phyloP scores from a whole-genome alignment of 2,113 vertebrate genomes.

The Sciurus niger region DNA sequence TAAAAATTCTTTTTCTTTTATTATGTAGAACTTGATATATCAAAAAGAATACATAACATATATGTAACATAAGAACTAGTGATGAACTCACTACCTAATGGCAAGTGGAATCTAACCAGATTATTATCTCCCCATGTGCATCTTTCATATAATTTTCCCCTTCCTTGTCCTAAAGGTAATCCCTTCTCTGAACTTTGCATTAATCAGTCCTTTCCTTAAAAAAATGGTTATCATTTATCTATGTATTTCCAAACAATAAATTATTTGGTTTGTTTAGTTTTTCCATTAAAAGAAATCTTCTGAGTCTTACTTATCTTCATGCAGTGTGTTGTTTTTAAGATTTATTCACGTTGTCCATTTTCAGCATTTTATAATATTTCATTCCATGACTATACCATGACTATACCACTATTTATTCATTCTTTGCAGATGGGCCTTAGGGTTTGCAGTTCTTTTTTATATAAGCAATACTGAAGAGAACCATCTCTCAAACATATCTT shows the following conservation, averaged over 20 bases:
- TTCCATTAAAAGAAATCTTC: conserved; percentile 13
- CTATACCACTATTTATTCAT: not conserved
- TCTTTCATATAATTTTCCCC: not conserved
- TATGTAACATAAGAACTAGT: not conserved
- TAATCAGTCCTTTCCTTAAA: not conserved
- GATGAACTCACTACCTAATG: not conserved
- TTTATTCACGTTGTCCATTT: not conserved
- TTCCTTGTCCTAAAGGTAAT: not conserved
- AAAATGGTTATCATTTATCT: not conserved
- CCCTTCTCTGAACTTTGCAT: not conserved
- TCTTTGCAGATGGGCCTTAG: not conserved
- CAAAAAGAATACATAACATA: not conserved
- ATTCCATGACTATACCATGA: not conserved
- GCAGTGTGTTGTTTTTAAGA: conserved; percentile 18
- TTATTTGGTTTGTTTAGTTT: conserved; percentile 40
- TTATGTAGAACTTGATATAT: not conserved
- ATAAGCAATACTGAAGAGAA: not conserved
- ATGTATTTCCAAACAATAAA: not conserved
- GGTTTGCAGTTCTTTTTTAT: not conserved
- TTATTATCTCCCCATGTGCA: not conserved
- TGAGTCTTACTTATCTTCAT: conserved; percentile 41
- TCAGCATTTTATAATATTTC: not conserved
- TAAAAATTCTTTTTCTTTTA: conserved; percentile 24
- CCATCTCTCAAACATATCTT: conserved; percentile 6
- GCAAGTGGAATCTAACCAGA: not conserved